Base-by-base conservation (phyloP, 2,888 invertebrate species). In the Yponomeuta plumbellus region DNA sequence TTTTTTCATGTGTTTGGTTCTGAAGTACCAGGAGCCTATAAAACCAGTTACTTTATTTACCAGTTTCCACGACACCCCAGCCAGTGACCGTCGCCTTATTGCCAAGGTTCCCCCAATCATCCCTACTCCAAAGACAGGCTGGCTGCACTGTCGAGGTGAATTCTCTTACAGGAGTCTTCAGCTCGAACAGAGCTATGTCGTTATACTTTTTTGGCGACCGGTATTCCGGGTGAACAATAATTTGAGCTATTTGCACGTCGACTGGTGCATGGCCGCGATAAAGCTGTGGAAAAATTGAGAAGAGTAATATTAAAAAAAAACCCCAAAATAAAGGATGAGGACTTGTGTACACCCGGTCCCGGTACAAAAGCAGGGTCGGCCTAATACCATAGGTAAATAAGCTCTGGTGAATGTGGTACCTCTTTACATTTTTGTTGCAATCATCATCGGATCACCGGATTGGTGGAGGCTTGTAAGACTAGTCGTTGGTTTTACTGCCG, bases 161-260 rank as follows among this genome's bases (percentile, higher is more conserved):
- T 3, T 17, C 26, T 6, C 5, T 52, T 4, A 65, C 8, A 13
- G 17, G 8, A n/a, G 3, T 34, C 11, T n/a, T n/a, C 10, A 65
- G 21, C 57, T 65, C 20, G 39, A 65, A 13, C 5, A 65, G 21
- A 23, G 65, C 65, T 20, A 65, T 65, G 23, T 65, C 65, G 57
- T 65, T 22, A 26, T 56, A 56, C 10, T 26, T 40, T 34, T 26
- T 65, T 10, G 65, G 65, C 6, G 65, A 57, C n/a, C 56, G 17
- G 26, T 65, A 65, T 5, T 17, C 17, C 11, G 65, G 65, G 57
- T 65, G 65, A 8, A 23, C 26, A 2, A 65, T 23, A 3, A 57
- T 56, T 4, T 26, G 26, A 26, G 21, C 11, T 11, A 65, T 65
- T 10, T 22, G 20, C 4, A 5, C 44, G 23, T 63, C 63, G 17